These are phyloP conservation scores for Cecidostiba fungosa DNA, from an alignment of 2,888 invertebrate genomes.

Conservation along the genomic window DNA sequence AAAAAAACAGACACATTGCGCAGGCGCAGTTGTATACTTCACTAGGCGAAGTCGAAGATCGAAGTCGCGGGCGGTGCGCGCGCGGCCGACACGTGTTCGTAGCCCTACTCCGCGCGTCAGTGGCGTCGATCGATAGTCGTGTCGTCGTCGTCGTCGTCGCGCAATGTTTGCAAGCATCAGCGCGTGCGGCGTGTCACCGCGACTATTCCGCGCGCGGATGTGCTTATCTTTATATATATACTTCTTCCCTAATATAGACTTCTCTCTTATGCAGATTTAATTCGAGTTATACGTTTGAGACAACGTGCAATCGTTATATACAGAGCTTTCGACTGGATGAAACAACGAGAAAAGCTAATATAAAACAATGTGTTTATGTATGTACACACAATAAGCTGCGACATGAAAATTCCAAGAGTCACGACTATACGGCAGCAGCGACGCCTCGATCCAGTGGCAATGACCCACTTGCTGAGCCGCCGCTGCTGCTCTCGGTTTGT, in stretches of 20 bases:
- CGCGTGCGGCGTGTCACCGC: not conserved
- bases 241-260: no score
- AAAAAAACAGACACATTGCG: not conserved
- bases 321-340: no score
- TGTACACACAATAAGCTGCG: not conserved
- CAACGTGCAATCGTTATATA: no score
- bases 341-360: not conserved
- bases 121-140: conserved; percentile 41
- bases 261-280: not conserved
- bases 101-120: not conserved
- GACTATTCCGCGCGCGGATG: not conserved
- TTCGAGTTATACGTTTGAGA: not conserved
- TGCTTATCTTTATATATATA: not conserved
- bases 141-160: not conserved
- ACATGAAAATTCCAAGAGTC: conserved; percentile 48
- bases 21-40: conserved; percentile 3
- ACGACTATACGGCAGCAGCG: conserved; percentile 20
- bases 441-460: conserved; percentile 53
- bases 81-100: conserved; percentile 33
- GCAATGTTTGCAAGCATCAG: conserved; percentile 2
- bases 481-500: conserved; percentile 11
- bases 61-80: conserved; percentile 12
- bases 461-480: conserved; percentile 59
- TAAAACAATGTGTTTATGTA: not conserved
- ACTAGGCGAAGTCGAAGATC: conserved; percentile 32